Conservation (phyloP, 2,888 invertebrate species). For the Rhabditoides inermis region DNA sequence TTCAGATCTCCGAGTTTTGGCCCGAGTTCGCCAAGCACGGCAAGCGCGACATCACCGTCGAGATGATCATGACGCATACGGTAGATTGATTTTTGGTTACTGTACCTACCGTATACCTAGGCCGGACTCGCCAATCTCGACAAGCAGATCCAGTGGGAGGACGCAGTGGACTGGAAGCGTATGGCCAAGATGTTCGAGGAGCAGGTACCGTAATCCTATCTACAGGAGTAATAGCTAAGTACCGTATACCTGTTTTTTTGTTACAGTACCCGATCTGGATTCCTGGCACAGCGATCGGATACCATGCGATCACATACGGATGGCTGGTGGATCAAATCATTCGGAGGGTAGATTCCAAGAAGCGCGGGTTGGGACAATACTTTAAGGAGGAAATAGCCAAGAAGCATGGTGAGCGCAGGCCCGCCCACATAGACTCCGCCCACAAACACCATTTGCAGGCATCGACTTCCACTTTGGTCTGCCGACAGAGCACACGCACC, state of each 20-base stretch:
- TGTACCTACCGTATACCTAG: no score
- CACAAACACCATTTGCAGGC: neutral
- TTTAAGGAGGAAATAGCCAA: slow-evolving; percentile 36
- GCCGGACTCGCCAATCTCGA: slow-evolving; percentile 52
- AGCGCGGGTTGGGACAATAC: no score
- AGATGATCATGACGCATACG: no score
- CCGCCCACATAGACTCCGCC: no score
- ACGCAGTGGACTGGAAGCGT: slow-evolving; percentile 44
- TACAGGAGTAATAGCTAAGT: no score
- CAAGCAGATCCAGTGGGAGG: slow-evolving; percentile 38
- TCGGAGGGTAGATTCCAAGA: slow-evolving; percentile 51
- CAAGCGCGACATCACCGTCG: no score
- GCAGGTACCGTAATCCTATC: no score
- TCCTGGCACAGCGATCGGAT: slow-evolving; percentile 46
- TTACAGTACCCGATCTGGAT: slow-evolving; percentile 30
- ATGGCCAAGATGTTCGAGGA: slow-evolving; percentile 48
- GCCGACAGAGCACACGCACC: slow-evolving; percentile 10
- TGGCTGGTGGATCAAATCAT: slow-evolving; percentile 53
- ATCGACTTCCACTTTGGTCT: slow-evolving; percentile 23
- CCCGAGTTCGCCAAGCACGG: no score
- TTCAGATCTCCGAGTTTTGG: no score
- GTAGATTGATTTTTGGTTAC: no score
- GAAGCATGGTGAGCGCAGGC: slow-evolving; percentile 24
- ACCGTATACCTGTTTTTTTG: no score
- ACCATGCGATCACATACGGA: slow-evolving; percentile 54